phyloP scores from a whole-genome alignment of 2,888 invertebrate species.

The Melanostoma scalare region DNA sequence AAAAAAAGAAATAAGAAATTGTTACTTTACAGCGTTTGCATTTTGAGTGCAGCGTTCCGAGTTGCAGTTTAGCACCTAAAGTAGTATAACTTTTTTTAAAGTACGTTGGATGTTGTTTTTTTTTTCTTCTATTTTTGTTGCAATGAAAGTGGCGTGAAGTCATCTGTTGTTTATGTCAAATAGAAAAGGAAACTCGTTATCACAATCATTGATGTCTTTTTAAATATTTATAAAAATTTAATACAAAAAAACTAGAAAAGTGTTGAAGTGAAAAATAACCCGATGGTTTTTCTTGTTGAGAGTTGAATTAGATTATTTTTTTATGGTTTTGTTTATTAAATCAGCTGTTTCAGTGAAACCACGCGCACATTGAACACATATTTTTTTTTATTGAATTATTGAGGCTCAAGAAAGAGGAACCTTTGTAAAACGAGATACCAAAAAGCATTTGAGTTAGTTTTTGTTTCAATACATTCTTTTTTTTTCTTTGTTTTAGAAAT shows the following conservation, averaged over 20 bases:
- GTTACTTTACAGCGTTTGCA: too few species aligned
- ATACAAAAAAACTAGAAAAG: slow-evolving; percentile 60
- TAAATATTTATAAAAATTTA: slow-evolving; percentile 71
- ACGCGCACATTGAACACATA: slow-evolving; percentile 72
- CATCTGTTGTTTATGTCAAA: not conserved
- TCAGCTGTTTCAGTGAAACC: slow-evolving; percentile 77
- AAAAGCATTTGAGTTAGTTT: slow-evolving; percentile 22
- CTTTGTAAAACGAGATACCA: slow-evolving; percentile 57
- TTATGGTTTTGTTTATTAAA: slow-evolving; percentile 57
- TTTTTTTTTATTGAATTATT: slow-evolving; percentile 38
- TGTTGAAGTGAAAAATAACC: slow-evolving; percentile 55
- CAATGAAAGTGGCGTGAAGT: slow-evolving; percentile 22
- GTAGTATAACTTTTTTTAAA: slow-evolving; percentile 25
- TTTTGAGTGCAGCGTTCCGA: slow-evolving; percentile 18
- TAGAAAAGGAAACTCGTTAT: slow-evolving; percentile 51
- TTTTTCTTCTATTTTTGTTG: slow-evolving; percentile 27
- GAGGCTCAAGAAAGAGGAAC: slow-evolving; percentile 61
- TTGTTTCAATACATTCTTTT: slow-evolving; percentile 13
- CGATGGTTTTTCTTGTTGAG: slow-evolving; percentile 36
- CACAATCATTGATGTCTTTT: slow-evolving; percentile 61
- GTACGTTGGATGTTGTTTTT: slow-evolving; percentile 22
- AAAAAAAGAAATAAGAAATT: not conserved
- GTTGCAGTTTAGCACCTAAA: slow-evolving; percentile 1
- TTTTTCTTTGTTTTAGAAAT: slow-evolving; percentile 37
- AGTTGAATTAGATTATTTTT: slow-evolving; percentile 25